These are phyloP conservation scores for Chelon auratus DNA, from an alignment of 2,797 vertebrate species.

Conservation along the genomic window DNA sequence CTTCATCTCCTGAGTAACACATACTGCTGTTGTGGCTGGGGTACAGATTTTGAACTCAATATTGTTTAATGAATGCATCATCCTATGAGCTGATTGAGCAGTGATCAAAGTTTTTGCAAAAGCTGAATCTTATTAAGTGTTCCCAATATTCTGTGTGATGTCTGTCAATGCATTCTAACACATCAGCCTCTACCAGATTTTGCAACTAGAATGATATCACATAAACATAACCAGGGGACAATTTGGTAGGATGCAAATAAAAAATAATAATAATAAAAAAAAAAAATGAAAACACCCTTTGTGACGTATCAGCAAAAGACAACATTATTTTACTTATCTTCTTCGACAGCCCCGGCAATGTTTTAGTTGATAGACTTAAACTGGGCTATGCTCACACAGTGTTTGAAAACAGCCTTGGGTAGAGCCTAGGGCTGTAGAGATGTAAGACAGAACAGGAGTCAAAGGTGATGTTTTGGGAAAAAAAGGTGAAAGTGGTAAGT, in stretches of 20 bases:
- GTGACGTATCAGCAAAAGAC: slow-evolving; percentile 1
- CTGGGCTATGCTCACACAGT: neutral
- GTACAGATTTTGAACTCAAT: slow-evolving; percentile 7
- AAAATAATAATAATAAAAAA: slow-evolving; percentile 27
- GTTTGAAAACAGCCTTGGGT: slow-evolving; percentile 31
- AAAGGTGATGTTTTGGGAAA: slow-evolving; percentile 18
- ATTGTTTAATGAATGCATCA: slow-evolving; percentile 7
- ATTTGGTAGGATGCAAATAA: slow-evolving; percentile 3
- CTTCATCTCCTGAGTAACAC: slow-evolving; percentile 48
- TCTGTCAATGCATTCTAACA: slow-evolving; percentile 6
- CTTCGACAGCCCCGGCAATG: neutral
- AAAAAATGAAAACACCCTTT: neutral
- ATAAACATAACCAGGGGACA: slow-evolving; percentile 10
- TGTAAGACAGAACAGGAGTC: slow-evolving; percentile 14
- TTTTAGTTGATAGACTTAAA: neutral
- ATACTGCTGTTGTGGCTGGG: slow-evolving; percentile 31
- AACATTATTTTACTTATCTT: neutral
- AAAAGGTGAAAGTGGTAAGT: slow-evolving; percentile 8
- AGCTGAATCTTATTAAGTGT: slow-evolving; percentile 11
- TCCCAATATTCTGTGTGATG: neutral
- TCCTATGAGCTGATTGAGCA: slow-evolving; percentile 2
- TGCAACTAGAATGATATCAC: neutral
- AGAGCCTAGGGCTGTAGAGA: slow-evolving; percentile 24
- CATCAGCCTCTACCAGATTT: neutral
- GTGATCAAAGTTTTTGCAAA: neutral